These are phyloP conservation scores for Lagopus leucura DNA, from an alignment of 2,113 vertebrate genomes.

Conservation along the genomic window DNA sequence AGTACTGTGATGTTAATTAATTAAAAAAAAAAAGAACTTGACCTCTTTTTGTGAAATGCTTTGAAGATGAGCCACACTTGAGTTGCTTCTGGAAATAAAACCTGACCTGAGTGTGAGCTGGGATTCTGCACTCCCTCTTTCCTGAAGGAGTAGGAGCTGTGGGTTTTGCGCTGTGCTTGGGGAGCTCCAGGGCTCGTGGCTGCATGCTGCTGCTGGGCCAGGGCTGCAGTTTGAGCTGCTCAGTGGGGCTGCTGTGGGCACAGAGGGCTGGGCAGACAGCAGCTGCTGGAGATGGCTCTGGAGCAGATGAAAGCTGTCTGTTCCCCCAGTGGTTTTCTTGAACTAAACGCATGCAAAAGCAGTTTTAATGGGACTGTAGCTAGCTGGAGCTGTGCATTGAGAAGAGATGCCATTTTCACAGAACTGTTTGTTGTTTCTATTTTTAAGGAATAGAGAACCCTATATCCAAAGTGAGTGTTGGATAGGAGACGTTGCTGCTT, in stretches of 20 bases:
- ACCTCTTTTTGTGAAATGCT: not conserved
- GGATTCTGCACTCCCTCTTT: fast-evolving
- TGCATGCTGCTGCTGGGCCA: no score
- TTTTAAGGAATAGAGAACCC: not conserved
- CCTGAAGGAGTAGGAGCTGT: not conserved
- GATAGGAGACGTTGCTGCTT: not conserved
- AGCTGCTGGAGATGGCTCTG: not conserved
- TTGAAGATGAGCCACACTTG: not conserved
- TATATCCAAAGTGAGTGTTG: not conserved
- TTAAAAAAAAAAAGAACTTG: not conserved
- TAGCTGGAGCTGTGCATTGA: not conserved
- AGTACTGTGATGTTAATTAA: not conserved
- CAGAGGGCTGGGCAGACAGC: not conserved
- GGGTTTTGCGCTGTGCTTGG: no score
- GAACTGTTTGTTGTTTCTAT: not conserved
- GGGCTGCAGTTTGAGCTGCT: no score
- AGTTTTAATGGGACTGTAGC: fast-evolving
- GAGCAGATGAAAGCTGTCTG: not conserved
- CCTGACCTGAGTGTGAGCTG: fast-evolving
- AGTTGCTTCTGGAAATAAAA: not conserved
- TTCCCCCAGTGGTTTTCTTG: not conserved
- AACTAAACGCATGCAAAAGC: fast-evolving
- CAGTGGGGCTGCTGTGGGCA: not conserved
- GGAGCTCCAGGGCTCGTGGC: not conserved
- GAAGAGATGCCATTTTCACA: not conserved